phyloP scores from a whole-genome alignment of 2,888 invertebrate species.

The Amphimallon solstitiale region DNA sequence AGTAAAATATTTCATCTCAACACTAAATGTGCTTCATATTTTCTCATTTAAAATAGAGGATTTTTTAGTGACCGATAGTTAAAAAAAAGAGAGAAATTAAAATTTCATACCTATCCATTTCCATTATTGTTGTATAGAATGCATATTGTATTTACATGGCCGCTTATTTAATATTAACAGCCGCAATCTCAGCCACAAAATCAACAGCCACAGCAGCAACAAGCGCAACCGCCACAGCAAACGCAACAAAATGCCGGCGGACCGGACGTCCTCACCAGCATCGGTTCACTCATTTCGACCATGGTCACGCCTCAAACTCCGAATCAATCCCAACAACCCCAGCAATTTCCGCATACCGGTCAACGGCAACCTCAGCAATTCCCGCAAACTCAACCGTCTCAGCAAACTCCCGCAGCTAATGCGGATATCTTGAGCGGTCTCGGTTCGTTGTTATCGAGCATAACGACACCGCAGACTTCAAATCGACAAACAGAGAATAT shows the following conservation, averaged over 20 bases:
- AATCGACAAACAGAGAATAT: background rate
- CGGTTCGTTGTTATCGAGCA: conserved; percentile 32
- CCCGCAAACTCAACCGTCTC: background rate
- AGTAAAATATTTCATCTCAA: too few relatives aligned
- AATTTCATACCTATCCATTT: background rate
- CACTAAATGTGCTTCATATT: too few relatives aligned
- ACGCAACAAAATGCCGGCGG: conserved; percentile 4
- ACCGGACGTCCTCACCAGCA: conserved; percentile 7
- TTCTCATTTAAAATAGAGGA: too few relatives aligned
- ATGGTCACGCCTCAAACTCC: conserved; percentile 10
- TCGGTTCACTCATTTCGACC: conserved; percentile 26
- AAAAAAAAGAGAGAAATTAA: background rate
- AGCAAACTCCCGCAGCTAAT: conserved; percentile 12
- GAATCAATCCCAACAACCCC: conserved; percentile 37
- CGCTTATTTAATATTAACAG: conserved; percentile 39
- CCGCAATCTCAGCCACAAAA: conserved; percentile 42
- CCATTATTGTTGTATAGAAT: background rate
- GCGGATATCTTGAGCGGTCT: conserved; percentile 29
- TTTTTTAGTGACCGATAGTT: background rate
- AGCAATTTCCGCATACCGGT: conserved; percentile 12
- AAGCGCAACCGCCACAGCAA: conserved; percentile 33
- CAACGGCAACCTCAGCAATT: conserved; percentile 9
- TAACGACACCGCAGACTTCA: conserved; percentile 22
- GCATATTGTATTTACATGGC: background rate
- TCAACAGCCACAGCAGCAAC: conserved; percentile 44